A percentile compares a stretch with the other conserved stretches of the same genome.
These are phyloP conservation scores for Peromyscus leucopus DNA, from an alignment of 2,113 vertebrate genomes.

Conservation along the genomic window DNA sequence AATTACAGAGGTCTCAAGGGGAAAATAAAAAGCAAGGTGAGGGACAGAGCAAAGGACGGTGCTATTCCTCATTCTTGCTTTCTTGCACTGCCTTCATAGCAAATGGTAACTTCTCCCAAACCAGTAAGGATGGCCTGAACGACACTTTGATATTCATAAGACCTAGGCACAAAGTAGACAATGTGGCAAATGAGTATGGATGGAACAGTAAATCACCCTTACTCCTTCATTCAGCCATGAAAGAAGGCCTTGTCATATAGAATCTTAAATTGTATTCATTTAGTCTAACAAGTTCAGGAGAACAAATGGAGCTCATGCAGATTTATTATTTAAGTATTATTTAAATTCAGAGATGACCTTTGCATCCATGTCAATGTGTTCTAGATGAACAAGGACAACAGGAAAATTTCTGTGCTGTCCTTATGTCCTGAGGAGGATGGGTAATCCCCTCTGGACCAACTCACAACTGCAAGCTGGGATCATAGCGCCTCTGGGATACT, in stretches of 20 bases:
- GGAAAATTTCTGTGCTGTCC: slow-evolving; percentile 8
- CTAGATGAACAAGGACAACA: slow-evolving; percentile 64
- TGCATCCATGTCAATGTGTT: slow-evolving; percentile 62
- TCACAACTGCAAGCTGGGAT: background rate
- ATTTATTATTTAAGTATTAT: slow-evolving; percentile 56
- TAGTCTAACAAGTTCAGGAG: slow-evolving; percentile 74
- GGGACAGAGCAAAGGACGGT: background rate
- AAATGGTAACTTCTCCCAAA: slow-evolving; percentile 55
- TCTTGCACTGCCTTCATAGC: background rate
- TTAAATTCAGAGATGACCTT: slow-evolving; percentile 77
- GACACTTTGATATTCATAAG: slow-evolving; percentile 75
- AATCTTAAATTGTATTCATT: slow-evolving; percentile 75
- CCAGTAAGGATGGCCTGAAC: background rate
- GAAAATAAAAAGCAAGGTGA: background rate
- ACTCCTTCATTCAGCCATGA: slow-evolving; percentile 71
- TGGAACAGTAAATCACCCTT: slow-evolving; percentile 81
- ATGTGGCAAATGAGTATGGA: slow-evolving; percentile 72
- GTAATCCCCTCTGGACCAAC: background rate
- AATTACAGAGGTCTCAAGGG: slow-evolving; percentile 33
- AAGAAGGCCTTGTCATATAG: slow-evolving; percentile 82
- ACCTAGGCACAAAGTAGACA: slow-evolving; percentile 74
- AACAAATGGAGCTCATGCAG: slow-evolving; percentile 62
- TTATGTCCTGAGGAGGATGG: slow-evolving; percentile 2
- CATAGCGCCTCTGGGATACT: background rate
- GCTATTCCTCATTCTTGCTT: background rate